Percentiles rank a stretch among this genome's conserved stretches.
phyloP scores from a whole-genome alignment of 2,113 vertebrate genomes.

The Silurus asotus region DNA sequence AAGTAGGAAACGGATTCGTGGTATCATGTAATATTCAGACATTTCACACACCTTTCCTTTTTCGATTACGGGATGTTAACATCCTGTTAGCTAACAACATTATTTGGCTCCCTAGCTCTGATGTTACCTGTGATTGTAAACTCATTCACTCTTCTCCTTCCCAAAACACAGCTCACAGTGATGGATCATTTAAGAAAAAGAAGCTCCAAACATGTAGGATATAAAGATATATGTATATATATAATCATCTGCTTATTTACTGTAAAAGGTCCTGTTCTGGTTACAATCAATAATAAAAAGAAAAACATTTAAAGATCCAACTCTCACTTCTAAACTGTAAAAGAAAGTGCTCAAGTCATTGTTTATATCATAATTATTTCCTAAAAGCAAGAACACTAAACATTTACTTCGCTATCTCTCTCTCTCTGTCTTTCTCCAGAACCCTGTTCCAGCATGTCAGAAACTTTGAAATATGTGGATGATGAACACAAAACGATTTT shows the following conservation, averaged over 20 bases:
- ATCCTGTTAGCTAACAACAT: constrained; percentile 4
- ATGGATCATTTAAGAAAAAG: neutral
- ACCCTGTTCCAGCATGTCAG: constrained; percentile 90
- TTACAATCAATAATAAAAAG: neutral
- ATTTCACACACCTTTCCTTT: neutral
- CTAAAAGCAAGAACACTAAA: neutral
- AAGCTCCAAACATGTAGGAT: neutral
- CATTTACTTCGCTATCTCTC: neutral
- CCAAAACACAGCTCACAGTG: no score
- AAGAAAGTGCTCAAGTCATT: neutral
- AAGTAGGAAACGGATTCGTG: neutral
- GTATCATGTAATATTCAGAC: neutral
- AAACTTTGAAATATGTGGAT: constrained; percentile 97
- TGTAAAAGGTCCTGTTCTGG: neutral
- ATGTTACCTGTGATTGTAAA: neutral
- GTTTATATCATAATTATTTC: neutral
- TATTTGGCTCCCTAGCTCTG: neutral
- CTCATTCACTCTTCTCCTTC: neutral
- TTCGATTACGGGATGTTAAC: neutral
- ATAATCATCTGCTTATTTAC: neutral
- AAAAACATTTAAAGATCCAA: neutral
- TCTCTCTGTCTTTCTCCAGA: constrained; percentile 62
- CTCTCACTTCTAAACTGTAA: neutral
- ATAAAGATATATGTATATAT: no score
- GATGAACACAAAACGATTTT: constrained; percentile 95